A percentile compares a stretch with the other conserved stretches of the same genome.
Evolutionary conservation across 2,888 invertebrate species (phyloP).

Genomic region (Rutpela maculata): DNA sequence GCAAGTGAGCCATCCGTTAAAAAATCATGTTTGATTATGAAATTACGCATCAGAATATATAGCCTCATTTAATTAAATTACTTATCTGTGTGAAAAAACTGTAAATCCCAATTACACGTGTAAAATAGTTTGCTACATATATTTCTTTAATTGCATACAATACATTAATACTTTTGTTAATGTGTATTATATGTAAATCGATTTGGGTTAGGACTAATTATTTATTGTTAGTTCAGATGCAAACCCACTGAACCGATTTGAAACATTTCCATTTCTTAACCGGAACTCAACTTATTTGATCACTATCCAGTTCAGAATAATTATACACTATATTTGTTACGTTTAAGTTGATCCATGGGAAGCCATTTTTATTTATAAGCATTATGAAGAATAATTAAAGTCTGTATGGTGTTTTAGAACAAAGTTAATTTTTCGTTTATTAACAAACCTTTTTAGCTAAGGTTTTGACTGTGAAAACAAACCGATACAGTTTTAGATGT

Average conservation of each 20-base stretch:
- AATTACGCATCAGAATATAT: background rate
- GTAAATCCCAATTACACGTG: constrained; percentile 43
- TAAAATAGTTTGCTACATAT: constrained; percentile 40
- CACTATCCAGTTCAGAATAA: constrained; percentile 51
- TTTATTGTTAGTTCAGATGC: constrained; percentile 66
- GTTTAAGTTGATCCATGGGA: constrained; percentile 5
- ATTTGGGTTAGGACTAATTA: constrained; percentile 65
- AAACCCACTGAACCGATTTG: constrained; percentile 63
- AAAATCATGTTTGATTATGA: background rate
- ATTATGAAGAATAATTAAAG: background rate
- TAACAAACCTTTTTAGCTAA: too few species aligned
- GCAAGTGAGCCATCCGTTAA: background rate
- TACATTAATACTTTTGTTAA: constrained; percentile 52
- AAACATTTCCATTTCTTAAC: constrained; percentile 54
- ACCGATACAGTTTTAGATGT: too few species aligned
- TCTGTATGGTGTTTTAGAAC: background rate
- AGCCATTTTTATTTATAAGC: background rate
- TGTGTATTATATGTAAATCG: constrained; percentile 66
- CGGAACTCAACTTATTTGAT: constrained; percentile 51
- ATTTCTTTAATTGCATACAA: constrained; percentile 44
- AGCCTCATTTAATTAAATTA: constrained; percentile 18
- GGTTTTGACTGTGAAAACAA: too few species aligned
- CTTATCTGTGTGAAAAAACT: constrained; percentile 41
- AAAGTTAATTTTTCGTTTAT: background rate
- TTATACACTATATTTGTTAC: constrained; percentile 44